These are phyloP conservation scores for Pegea sp. DNA, from an alignment of 23 tunicate species.

Conservation along the genomic window DNA sequence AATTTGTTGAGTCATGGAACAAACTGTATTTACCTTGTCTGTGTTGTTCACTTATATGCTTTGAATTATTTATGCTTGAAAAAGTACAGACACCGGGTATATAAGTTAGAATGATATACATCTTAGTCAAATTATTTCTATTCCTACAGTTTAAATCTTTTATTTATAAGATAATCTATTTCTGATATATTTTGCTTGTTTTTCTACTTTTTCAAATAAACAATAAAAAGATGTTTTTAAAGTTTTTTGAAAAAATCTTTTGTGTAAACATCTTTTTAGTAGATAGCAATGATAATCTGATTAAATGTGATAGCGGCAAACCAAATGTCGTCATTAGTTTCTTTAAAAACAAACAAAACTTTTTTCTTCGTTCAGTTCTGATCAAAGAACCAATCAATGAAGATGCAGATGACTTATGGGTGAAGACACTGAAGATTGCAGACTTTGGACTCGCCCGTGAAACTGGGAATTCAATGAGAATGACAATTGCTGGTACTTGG, in stretches of 20 bases:
- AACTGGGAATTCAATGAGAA: slow-evolving; percentile 42
- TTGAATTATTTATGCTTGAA: too few species aligned
- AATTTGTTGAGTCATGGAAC: too few species aligned
- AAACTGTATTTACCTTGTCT: too few species aligned
- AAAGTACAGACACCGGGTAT: too few species aligned
- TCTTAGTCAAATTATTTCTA: too few species aligned
- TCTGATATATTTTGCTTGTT: not conserved
- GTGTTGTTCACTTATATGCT: too few species aligned
- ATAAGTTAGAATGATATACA: too few species aligned
- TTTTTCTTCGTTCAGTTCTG: slow-evolving; percentile 25
- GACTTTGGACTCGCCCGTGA: slow-evolving; percentile 97
- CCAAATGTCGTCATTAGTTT: too few species aligned
- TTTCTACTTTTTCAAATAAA: not conserved
- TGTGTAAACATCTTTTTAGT: not conserved
- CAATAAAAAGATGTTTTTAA: not conserved
- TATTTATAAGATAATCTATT: not conserved
- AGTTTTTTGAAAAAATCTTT: not conserved
- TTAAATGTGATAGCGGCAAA: too few species aligned
- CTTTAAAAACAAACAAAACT: too few species aligned
- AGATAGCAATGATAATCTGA: too few species aligned
- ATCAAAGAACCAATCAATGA: slow-evolving; percentile 51
- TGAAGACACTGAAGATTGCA: slow-evolving; percentile 91
- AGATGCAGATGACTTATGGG: slow-evolving; percentile 40
- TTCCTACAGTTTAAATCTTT: not conserved
- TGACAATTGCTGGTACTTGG: slow-evolving; percentile 94